Conservation (phyloP, 2,888 invertebrate genomes). For the Caenorhabditis japonica region DNA sequence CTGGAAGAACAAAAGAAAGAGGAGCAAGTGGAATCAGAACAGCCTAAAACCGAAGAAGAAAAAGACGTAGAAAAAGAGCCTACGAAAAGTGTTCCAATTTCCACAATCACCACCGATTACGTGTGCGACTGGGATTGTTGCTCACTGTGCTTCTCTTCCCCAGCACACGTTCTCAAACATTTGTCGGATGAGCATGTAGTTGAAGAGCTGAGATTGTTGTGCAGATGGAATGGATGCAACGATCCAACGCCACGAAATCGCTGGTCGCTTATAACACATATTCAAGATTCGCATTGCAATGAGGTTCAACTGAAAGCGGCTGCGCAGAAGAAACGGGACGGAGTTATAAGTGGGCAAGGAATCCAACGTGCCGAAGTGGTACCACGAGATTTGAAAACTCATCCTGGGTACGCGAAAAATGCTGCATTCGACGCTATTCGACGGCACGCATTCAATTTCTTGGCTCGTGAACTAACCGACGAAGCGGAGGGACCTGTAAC, state of each 20-base stretch:
- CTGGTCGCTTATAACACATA: constrained; percentile 95
- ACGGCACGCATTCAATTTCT: constrained; percentile 91
- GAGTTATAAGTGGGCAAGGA: constrained; percentile 11
- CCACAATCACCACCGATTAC: constrained; percentile 47
- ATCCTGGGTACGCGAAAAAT: constrained; percentile 92
- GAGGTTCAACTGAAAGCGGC: constrained; percentile 83
- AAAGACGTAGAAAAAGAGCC: not conserved
- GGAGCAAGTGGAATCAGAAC: not conserved
- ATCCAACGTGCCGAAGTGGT: constrained; percentile 33
- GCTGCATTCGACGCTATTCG: constrained; percentile 97
- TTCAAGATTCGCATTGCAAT: constrained; percentile 92
- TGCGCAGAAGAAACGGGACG: constrained; percentile 81
- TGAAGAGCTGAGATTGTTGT: constrained; percentile 48
- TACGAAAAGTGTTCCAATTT: constrained; percentile 7
- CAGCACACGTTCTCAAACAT: constrained; percentile 65
- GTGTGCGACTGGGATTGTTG: constrained; percentile 76
- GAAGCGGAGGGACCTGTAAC: constrained; percentile 99
- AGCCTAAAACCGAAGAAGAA: constrained; percentile 6
- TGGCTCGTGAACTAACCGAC: constrained; percentile 91
- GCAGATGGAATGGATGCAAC: constrained; percentile 72
- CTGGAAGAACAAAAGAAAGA: constrained; percentile 14
- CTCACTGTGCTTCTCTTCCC: constrained; percentile 56
- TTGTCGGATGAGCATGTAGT: constrained; percentile 65
- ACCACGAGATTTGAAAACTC: constrained; percentile 79
- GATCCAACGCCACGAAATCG: constrained; percentile 70